Evolutionary conservation across 2,797 vertebrate species (phyloP), one percentile per base, ranked within the genome.

Genomic region (Muscicapa comitata): DNA sequence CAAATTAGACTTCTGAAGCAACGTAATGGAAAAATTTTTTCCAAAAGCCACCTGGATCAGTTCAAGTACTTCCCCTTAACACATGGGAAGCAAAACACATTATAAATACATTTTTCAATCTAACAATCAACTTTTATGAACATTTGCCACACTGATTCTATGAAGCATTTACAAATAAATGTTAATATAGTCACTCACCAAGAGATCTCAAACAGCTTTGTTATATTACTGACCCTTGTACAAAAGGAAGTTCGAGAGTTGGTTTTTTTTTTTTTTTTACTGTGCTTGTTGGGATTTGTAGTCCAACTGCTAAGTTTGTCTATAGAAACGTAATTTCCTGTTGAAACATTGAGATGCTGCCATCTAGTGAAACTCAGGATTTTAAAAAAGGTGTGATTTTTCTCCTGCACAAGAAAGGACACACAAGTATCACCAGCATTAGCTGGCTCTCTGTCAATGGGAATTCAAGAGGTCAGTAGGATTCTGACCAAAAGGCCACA

Each of bases 251-350:
- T 91, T 61, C 54, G 71, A 51, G 2, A 8, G 3, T 7, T 16
- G 20, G 5, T 11, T 45, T 45, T 25, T 25, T 47, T 47, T 35
- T 75, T 35, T 28, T 25, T 43, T 28, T 82, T 37, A 7, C 18
- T 61, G 8, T n/a, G 95, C 72, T 67, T 59, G 7, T 25, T 96
- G 97, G 97, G 97, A 96, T 62, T 77, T 94, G 97, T 96, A 97
- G 96, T 98, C 58, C 35, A 50, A 16, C 4, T 35, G 6, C 6
- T 2, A 17, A 50, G 1, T 72, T 43, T 55, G 54, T 16, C 33
- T 31, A 5, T 0, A n/a, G 0, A 0, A 53, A 63, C 4, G 9
- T 31, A 59, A 79, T 57, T 93, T 75, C 80, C 48, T 57, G 61
- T 40, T 67, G 45, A 70, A 66, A 74, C n/a, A 55, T 16, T 33